Percentiles rank a stretch among this genome's conserved stretches.
Evolutionary conservation across 2,113 vertebrate genomes (phyloP).

Genomic region (Craseonycteris thonglongyai): DNA sequence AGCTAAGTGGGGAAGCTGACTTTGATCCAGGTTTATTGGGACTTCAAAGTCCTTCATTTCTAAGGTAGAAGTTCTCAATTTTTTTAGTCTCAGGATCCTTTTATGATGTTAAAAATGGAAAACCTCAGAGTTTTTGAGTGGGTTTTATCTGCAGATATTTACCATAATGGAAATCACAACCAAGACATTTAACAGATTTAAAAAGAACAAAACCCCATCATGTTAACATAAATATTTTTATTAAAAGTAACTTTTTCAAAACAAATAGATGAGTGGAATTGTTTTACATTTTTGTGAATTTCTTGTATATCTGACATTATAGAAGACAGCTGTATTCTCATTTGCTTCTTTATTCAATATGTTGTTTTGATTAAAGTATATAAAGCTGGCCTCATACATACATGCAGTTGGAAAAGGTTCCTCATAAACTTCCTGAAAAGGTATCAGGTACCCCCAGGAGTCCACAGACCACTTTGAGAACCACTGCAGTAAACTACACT

Average conservation of each 20-base stretch:
- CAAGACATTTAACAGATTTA: neutral
- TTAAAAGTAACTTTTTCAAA: conserved; percentile 39
- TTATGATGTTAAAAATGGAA: neutral
- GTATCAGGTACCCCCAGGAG: neutral
- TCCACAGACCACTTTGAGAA: neutral
- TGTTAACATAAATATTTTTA: conserved; percentile 33
- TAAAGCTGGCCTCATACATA: neutral
- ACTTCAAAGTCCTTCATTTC: neutral
- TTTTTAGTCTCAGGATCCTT: neutral
- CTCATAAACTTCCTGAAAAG: neutral
- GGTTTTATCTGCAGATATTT: neutral
- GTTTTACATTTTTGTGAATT: neutral
- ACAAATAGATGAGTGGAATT: neutral
- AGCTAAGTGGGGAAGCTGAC: neutral
- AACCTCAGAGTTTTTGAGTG: neutral
- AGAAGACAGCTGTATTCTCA: neutral
- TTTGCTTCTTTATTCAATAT: neutral
- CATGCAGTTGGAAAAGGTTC: neutral
- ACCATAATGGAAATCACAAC: neutral
- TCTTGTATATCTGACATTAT: neutral
- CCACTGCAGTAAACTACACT: neutral
- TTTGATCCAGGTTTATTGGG: neutral
- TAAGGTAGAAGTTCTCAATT: neutral
- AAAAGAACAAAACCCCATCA: conserved; percentile 1
- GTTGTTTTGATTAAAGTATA: neutral